Percentiles rank a stretch among this genome's conserved stretches.
These are phyloP conservation scores for Apocheima hispidaria DNA, from an alignment of 2,888 invertebrate genomes.

Conservation along the genomic window DNA sequence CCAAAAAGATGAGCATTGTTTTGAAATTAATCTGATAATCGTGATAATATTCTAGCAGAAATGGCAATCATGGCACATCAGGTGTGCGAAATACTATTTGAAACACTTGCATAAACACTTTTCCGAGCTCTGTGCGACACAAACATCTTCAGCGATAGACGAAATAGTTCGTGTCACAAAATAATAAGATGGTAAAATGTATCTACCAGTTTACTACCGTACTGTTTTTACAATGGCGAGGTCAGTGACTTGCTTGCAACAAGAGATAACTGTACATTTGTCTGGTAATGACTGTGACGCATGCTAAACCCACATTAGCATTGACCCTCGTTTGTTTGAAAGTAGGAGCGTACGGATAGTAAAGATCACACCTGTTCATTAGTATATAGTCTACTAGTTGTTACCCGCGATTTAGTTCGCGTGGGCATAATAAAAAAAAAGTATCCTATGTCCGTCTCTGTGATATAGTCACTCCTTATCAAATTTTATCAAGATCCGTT, in stretches of 20 bases:
- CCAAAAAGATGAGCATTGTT: background rate
- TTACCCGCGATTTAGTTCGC: too few species aligned
- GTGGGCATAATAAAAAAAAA: too few species aligned
- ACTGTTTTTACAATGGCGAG: conserved; percentile 20
- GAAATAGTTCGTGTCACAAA: too few species aligned
- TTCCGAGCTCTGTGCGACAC: background rate
- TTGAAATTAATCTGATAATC: background rate
- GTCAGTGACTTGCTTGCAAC: conserved; percentile 26
- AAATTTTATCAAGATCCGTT: too few species aligned
- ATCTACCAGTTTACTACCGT: conserved; percentile 1
- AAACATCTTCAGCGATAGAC: too few species aligned
- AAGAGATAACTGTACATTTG: conserved; percentile 21
- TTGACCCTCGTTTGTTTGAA: background rate
- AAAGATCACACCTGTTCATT: conserved; percentile 13
- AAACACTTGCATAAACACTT: conserved; percentile 2
- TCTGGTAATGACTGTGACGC: conserved; percentile 19
- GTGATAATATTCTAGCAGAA: background rate
- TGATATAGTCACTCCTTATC: too few species aligned
- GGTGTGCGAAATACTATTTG: background rate
- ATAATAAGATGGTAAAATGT: too few species aligned
- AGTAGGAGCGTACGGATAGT: background rate
- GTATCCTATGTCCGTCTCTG: too few species aligned
- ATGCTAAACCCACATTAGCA: conserved; percentile 16
- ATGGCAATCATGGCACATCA: background rate
- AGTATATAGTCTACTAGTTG: too few species aligned